Percentiles rank a stretch among this genome's conserved stretches.
Conservation (phyloP, 2,113 vertebrate species). For the Piprites chloris region DNA sequence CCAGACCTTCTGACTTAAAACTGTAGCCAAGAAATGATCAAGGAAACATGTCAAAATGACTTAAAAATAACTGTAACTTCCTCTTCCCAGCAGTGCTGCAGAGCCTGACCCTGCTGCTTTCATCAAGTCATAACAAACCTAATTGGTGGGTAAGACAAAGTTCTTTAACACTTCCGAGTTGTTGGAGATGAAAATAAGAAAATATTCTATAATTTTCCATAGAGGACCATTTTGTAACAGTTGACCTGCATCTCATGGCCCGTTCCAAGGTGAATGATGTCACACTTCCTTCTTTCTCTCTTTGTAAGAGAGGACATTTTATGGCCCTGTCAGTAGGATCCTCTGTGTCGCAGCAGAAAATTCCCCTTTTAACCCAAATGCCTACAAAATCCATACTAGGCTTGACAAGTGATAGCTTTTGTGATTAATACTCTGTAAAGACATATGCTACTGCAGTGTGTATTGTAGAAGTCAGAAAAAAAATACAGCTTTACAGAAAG, state of each 20-base stretch:
- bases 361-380: not conserved
- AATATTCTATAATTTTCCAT: not conserved
- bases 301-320: not conserved
- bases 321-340: not conserved
- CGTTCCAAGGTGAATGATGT: not conserved
- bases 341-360: slow-evolving; percentile 26
- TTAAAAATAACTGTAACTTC: not conserved
- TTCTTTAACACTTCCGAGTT: not conserved
- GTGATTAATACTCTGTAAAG: slow-evolving; percentile 20
- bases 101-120: not conserved
- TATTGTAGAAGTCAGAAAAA: not conserved
- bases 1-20: not conserved
- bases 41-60: not conserved
- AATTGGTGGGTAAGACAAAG: not conserved
- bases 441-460: not conserved
- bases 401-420: not conserved
- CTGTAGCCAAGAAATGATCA: not conserved
- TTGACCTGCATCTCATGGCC: not conserved
- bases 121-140: not conserved
- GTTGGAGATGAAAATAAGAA: not conserved
- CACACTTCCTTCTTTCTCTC: not conserved
- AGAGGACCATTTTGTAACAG: not conserved
- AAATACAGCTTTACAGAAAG: not conserved
- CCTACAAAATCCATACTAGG: not conserved
- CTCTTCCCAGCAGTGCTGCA: not conserved